Evolutionary conservation across 2,113 vertebrate species (phyloP).

Genomic region (Dendrocopos noguchii): DNA sequence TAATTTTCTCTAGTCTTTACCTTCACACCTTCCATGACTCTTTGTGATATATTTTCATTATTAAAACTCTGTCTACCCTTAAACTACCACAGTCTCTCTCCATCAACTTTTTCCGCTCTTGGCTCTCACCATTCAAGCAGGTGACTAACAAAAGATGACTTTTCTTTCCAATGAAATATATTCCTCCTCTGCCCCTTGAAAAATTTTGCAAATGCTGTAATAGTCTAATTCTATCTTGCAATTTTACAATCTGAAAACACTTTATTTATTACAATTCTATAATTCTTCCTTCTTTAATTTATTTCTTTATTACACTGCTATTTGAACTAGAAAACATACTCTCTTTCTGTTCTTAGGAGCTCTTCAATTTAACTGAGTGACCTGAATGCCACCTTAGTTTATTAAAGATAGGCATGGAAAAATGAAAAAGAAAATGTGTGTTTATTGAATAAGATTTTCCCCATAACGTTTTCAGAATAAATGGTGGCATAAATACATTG

Average conservation of each 20-base stretch:
- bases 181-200: not conserved
- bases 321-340: not conserved
- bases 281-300: not conserved
- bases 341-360: not conserved
- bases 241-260: not conserved
- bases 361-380: not conserved
- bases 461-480: not conserved
- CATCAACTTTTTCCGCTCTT: not conserved
- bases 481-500: slow-evolving; percentile 4
- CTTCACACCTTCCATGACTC: not conserved
- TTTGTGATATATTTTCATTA: not conserved
- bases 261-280: not conserved
- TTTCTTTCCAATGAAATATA: not conserved
- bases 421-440: not conserved
- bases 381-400: not conserved
- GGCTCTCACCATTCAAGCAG: not conserved
- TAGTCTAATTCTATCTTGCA: not conserved
- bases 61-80: not conserved
- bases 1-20: not conserved
- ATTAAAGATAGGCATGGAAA: not conserved
- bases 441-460: not conserved
- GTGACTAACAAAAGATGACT: not conserved
- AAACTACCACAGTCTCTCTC: not conserved
- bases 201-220: not conserved
- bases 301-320: not conserved